Evolutionary conservation across 2,797 vertebrate genomes (phyloP).

Genomic region (Micropoecilia bifurca): DNA sequence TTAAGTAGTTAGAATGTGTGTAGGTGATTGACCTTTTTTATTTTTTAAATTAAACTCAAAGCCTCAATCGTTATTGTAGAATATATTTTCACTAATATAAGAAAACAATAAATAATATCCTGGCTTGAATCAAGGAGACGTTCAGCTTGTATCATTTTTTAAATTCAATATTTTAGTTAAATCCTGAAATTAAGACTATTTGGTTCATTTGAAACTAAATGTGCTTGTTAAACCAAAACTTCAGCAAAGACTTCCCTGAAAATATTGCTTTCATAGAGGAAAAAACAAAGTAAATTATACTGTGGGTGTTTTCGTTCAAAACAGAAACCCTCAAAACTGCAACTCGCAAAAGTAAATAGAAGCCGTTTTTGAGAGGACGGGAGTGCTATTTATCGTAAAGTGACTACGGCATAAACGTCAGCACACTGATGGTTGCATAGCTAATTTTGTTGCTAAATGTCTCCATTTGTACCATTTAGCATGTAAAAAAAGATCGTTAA

Average conservation of each 20-base stretch:
- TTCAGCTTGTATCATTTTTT: not conserved
- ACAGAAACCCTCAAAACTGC: not conserved
- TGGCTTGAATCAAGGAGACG: not conserved
- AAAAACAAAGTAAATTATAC: not conserved
- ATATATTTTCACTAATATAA: not conserved
- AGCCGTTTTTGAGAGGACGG: not conserved
- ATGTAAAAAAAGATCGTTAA: conserved; percentile 8
- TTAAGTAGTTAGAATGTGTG: not conserved
- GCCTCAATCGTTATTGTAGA: not conserved
- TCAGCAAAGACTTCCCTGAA: not conserved
- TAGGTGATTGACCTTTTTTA: not conserved
- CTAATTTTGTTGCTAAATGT: conserved; percentile 1
- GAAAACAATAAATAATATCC: not conserved
- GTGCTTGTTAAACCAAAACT: not conserved
- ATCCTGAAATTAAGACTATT: not conserved
- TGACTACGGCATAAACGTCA: not conserved
- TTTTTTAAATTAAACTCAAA: not conserved
- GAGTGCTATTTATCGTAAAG: not conserved
- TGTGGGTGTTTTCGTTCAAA: not conserved
- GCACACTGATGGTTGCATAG: not conserved
- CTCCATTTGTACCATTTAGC: conserved; percentile 28
- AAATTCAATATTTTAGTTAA: not conserved
- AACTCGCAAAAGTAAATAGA: not conserved
- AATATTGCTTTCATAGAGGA: not conserved
- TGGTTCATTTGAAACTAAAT: not conserved